Conservation (phyloP, 1,140 invertebrate genomes). For the Nasonia longicornis region DNA sequence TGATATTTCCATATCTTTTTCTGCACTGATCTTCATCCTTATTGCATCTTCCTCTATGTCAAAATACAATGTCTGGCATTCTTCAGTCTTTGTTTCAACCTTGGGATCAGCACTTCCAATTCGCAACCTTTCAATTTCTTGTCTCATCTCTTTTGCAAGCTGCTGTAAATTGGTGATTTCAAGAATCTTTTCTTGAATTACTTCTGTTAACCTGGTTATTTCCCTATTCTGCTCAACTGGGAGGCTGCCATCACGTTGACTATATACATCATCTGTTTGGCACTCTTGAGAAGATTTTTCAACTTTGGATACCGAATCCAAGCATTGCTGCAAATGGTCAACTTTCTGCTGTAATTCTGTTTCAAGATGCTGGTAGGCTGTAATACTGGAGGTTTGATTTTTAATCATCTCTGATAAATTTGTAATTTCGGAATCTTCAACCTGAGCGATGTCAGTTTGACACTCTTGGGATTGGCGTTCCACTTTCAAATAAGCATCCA, state of each 20-base stretch:
- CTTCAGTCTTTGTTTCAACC: neutral
- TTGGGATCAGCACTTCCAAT: neutral
- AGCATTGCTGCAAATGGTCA: constrained; percentile 26
- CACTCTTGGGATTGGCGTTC: constrained; percentile 36
- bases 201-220: constrained; percentile 11
- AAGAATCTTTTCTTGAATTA: constrained; percentile 26
- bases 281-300: constrained; percentile 33
- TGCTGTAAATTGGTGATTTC: constrained; percentile 21
- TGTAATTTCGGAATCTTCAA: constrained; percentile 27
- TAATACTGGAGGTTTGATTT: constrained; percentile 23
- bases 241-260: constrained; percentile 3
- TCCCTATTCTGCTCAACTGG: constrained; percentile 24
- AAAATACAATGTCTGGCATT: neutral
- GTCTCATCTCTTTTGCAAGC: constrained; percentile 32
- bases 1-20: constrained; percentile 38
- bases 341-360: constrained; percentile 40
- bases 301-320: neutral
- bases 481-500: constrained; percentile 13
- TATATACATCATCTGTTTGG: constrained; percentile 6
- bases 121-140: constrained; percentile 2
- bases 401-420: constrained; percentile 20
- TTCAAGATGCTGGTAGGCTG: constrained; percentile 24
- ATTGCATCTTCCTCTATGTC: neutral
- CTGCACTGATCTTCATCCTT: constrained; percentile 31
- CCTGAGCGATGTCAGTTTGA: constrained; percentile 19